Evolutionary conservation across 2,888 invertebrate genomes (phyloP).

Genomic region (Hirtodrosophila histrioides): DNA sequence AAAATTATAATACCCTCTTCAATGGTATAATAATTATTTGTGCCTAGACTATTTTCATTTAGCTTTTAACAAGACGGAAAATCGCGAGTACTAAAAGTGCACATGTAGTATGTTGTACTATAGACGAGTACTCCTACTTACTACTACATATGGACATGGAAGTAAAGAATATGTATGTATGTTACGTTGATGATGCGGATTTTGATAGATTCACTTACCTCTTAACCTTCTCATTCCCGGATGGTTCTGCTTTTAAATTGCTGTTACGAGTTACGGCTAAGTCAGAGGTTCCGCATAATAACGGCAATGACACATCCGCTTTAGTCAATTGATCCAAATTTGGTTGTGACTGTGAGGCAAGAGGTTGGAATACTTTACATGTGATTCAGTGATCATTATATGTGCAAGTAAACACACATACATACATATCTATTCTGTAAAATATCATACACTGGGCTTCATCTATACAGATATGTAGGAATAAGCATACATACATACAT

Average conservation of each 20-base stretch:
- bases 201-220: slow-evolving; percentile 52
- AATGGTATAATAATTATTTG: too few species aligned
- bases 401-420: background rate
- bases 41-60: too few species aligned
- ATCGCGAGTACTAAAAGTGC: background rate
- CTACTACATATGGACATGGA: too few species aligned
- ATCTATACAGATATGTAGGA: too few species aligned
- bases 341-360: slow-evolving; percentile 82
- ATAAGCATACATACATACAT: too few species aligned
- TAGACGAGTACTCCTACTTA: too few species aligned
- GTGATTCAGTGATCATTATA: slow-evolving; percentile 76
- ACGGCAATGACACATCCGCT: slow-evolving; percentile 56
- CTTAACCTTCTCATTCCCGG: slow-evolving; percentile 40
- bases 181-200: background rate
- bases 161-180: background rate
- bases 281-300: slow-evolving; percentile 40
- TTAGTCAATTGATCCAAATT: slow-evolving; percentile 76
- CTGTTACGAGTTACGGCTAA: slow-evolving; percentile 29
- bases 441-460: too few species aligned
- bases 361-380: slow-evolving; percentile 78
- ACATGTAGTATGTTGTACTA: background rate
- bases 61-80: too few species aligned
- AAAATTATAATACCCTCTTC: too few species aligned
- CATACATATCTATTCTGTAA: too few species aligned
- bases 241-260: slow-evolving; percentile 25